These are phyloP conservation scores for Chinchilla lanigera DNA, from an alignment of 2,113 vertebrate genomes.

Conservation along the genomic window DNA sequence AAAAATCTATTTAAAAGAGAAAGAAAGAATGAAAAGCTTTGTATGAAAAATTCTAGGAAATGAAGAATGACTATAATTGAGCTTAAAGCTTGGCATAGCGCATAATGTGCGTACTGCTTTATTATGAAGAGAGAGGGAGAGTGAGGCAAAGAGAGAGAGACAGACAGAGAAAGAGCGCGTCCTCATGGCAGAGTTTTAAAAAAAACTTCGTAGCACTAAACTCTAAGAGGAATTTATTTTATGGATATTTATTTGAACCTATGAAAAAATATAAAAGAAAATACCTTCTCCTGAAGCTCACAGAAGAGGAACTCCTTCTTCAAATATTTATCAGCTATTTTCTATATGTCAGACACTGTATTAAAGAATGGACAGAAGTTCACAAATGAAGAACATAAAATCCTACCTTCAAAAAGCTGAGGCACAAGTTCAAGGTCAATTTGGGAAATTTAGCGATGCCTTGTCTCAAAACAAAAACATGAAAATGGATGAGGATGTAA, in stretches of 20 bases:
- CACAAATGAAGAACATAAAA: neutral
- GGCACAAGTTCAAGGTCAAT: neutral
- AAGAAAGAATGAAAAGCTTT: neutral
- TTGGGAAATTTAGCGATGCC: neutral
- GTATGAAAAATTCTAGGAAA: neutral
- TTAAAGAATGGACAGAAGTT: neutral
- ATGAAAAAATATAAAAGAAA: constrained; percentile 21
- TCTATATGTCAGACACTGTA: neutral
- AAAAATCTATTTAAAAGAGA: neutral
- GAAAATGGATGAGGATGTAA: neutral
- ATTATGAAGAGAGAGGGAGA: neutral
- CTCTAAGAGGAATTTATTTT: constrained; percentile 9
- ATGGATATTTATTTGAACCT: neutral
- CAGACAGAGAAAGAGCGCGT: neutral
- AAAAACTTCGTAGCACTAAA: neutral
- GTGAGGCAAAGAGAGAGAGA: neutral
- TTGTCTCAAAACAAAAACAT: neutral
- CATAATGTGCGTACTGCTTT: neutral
- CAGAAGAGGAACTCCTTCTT: neutral
- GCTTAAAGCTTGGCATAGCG: constrained; percentile 13
- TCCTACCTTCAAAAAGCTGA: neutral
- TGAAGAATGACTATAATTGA: neutral
- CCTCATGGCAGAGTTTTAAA: neutral
- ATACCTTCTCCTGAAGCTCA: constrained; percentile 5
- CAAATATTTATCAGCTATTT: neutral